Percentiles rank a stretch among this genome's conserved stretches.
Conservation (phyloP, 2,888 invertebrate species). For the Andrena hattorfiana region DNA sequence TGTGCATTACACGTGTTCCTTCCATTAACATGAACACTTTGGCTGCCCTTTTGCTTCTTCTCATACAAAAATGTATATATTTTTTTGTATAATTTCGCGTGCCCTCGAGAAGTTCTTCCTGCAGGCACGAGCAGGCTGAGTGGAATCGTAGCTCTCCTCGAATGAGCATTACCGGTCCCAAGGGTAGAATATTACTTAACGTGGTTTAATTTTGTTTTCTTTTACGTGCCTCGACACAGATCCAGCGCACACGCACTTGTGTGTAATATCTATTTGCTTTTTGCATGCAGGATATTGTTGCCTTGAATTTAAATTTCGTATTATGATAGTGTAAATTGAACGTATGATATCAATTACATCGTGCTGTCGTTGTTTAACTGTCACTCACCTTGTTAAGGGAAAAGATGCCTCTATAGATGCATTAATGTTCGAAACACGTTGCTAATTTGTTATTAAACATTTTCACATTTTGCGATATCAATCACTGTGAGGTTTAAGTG, state of each 20-base stretch:
- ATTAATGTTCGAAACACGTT: too few relatives aligned
- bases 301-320: neutral
- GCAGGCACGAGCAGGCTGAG: neutral
- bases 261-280: neutral
- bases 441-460: too few relatives aligned
- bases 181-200: neutral
- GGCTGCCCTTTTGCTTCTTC: neutral
- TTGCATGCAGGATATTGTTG: neutral
- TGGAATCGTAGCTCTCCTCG: neutral
- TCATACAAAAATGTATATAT: conserved; percentile 39
- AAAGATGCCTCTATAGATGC: too few relatives aligned
- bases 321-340: neutral
- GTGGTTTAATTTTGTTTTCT: neutral
- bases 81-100: conserved; percentile 34
- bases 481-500: too few relatives aligned
- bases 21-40: conserved; percentile 59
- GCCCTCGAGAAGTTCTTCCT: conserved; percentile 6
- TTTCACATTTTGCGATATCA: too few relatives aligned
- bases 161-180: neutral
- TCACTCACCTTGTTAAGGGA: too few relatives aligned
- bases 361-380: too few relatives aligned
- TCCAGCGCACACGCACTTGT: neutral
- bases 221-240: neutral
- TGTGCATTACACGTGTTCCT: conserved; percentile 66
- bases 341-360: too few relatives aligned